Conservation (phyloP, 2,888 invertebrate species). For the Therioaphis trifolii region DNA sequence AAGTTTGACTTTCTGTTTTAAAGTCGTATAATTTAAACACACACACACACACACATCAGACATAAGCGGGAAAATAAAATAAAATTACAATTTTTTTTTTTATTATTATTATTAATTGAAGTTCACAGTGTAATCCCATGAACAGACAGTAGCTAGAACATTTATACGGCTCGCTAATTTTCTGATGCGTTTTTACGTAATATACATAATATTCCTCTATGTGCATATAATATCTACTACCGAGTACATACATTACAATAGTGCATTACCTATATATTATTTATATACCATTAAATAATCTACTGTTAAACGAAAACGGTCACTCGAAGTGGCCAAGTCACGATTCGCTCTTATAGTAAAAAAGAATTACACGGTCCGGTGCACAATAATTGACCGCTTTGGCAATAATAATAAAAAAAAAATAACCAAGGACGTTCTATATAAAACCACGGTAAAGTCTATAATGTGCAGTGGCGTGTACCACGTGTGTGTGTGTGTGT, state of each 20-base stretch:
- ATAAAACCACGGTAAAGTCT: constrained; percentile 43
- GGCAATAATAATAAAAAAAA: constrained; percentile 37
- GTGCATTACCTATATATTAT: too few relatives aligned
- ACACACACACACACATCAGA: too few relatives aligned
- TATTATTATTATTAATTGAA: too few relatives aligned
- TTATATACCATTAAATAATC: constrained; percentile 4
- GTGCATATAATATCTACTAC: too few relatives aligned
- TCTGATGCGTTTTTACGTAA: too few relatives aligned
- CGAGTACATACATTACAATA: too few relatives aligned
- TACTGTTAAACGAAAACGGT: constrained; percentile 23
- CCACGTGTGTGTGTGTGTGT: too few relatives aligned
- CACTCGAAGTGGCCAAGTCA: constrained; percentile 36
- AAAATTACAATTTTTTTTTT: too few relatives aligned
- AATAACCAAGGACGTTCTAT: constrained; percentile 58
- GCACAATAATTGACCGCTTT: constrained; percentile 52
- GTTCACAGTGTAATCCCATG: too few relatives aligned
- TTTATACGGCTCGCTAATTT: not conserved
- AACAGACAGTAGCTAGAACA: not conserved
- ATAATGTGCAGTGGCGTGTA: not conserved
- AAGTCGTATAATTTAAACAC: not conserved
- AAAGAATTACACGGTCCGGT: constrained; percentile 36
- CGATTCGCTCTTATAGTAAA: constrained; percentile 31
- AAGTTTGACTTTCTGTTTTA: not conserved
- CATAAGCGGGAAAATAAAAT: too few relatives aligned
- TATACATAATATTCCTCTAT: too few relatives aligned